Conservation (phyloP, 1,140 invertebrate species). For the Ceratoteleas bidentatus region DNA sequence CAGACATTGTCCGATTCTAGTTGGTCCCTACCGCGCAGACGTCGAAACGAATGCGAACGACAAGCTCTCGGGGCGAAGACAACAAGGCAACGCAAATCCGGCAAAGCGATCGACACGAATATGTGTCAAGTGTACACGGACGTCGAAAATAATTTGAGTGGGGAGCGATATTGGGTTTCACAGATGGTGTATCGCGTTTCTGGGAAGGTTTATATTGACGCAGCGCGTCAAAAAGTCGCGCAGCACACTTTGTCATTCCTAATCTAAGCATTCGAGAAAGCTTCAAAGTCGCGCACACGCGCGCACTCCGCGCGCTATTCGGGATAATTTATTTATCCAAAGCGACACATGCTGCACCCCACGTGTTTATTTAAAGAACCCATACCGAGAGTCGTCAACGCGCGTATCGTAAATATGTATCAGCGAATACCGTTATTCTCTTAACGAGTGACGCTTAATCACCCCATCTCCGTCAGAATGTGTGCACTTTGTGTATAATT, state of each 20-base stretch:
- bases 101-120: too few relatives aligned
- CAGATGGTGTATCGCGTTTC: conserved; percentile 50
- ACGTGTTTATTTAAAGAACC: conserved; percentile 65
- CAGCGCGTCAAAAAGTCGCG: conserved; percentile 50
- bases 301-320: conserved; percentile 37
- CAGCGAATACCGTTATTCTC: conserved; percentile 60
- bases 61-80: too few relatives aligned
- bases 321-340: conserved; percentile 64
- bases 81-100: too few relatives aligned
- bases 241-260: conserved; percentile 56
- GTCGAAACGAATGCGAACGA: too few relatives aligned
- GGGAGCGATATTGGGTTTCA: conserved; percentile 43
- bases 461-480: conserved; percentile 41
- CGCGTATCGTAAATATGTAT: conserved; percentile 62
- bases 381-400: conserved; percentile 61
- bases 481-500: conserved; percentile 58
- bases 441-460: conserved; percentile 60
- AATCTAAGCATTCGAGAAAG: conserved; percentile 58
- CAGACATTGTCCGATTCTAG: too few relatives aligned
- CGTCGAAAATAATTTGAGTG: conserved; percentile 45
- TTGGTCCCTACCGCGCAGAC: too few relatives aligned
- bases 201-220: conserved; percentile 45
- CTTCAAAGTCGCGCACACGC: conserved; percentile 50
- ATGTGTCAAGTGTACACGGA: conserved; percentile 41
- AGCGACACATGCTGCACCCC: conserved; percentile 57